phyloP scores from a whole-genome alignment of 1,140 invertebrate species.

The Caenorhabditis inopinata region DNA sequence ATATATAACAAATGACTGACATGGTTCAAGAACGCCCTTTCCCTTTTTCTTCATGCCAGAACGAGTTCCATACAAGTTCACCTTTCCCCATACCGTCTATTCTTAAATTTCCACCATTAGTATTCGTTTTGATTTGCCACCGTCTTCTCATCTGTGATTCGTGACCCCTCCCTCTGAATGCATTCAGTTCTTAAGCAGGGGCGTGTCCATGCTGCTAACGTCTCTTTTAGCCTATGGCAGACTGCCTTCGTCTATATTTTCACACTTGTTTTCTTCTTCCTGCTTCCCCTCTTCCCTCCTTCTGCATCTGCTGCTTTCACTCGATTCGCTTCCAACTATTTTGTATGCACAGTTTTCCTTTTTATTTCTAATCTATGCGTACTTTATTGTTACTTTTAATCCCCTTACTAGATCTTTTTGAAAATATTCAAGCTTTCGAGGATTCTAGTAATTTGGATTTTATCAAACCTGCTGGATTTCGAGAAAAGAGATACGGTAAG shows the following conservation, averaged over 20 bases:
- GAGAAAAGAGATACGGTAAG: constrained; percentile 11
- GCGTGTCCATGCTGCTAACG: neutral
- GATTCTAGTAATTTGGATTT: neutral
- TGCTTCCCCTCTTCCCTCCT: neutral
- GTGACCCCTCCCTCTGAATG: no score
- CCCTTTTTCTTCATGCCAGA: no score
- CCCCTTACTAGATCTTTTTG: neutral
- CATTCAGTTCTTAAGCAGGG: neutral
- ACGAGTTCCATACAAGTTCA: no score
- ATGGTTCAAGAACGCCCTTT: no score
- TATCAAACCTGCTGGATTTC: neutral
- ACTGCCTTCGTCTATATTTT: neutral
- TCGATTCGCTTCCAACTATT: no score
- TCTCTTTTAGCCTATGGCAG: no score
- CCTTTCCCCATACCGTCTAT: no score
- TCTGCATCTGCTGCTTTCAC: neutral
- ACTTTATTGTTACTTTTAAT: neutral
- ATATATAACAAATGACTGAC: no score
- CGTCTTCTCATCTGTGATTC: no score
- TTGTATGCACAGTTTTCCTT: neutral
- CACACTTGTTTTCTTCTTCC: constrained; percentile 8
- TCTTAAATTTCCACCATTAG: no score
- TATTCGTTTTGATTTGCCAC: no score
- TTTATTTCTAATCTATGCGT: neutral
- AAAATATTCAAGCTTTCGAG: neutral